Percentiles rank a stretch among this genome's conserved stretches.
phyloP scores from a whole-genome alignment of 2,113 vertebrate species.

The Mystacornis crossleyi region DNA sequence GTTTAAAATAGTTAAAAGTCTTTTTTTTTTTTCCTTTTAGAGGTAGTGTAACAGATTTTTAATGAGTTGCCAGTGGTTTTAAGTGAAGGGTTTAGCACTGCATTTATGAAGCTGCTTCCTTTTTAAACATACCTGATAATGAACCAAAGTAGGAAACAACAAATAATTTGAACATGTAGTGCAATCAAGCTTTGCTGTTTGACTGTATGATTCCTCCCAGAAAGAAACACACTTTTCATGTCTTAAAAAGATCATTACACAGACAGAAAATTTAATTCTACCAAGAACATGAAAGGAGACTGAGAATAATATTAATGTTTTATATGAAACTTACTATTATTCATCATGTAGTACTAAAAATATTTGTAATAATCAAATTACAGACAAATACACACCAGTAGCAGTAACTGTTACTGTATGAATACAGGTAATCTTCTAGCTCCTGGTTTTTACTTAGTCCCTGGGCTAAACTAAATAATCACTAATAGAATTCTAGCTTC shows the following conservation, averaged over 20 bases:
- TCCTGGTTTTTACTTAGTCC: not conserved
- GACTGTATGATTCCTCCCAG: not conserved
- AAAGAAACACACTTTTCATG: not conserved
- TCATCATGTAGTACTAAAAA: not conserved
- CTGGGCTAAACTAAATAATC: not conserved
- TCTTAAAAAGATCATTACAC: not conserved
- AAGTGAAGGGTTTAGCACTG: not conserved
- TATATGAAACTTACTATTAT: not conserved
- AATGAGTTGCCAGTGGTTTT: not conserved
- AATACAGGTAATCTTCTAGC: not conserved
- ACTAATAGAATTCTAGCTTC: not conserved
- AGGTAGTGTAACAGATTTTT: not conserved
- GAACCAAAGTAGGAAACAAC: not conserved
- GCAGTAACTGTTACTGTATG: not conserved
- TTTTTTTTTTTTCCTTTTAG: not conserved
- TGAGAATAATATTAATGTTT: not conserved
- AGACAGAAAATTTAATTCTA: not conserved
- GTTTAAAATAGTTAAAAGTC: not conserved
- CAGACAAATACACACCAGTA: not conserved
- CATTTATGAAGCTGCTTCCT: constrained; percentile 4
- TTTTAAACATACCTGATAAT: not conserved
- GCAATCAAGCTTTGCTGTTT: not conserved
- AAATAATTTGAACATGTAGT: not conserved
- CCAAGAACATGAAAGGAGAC: not conserved
- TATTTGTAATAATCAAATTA: not conserved